Base-by-base conservation (phyloP, 2,113 vertebrate species). In the Bubo scandiacus region DNA sequence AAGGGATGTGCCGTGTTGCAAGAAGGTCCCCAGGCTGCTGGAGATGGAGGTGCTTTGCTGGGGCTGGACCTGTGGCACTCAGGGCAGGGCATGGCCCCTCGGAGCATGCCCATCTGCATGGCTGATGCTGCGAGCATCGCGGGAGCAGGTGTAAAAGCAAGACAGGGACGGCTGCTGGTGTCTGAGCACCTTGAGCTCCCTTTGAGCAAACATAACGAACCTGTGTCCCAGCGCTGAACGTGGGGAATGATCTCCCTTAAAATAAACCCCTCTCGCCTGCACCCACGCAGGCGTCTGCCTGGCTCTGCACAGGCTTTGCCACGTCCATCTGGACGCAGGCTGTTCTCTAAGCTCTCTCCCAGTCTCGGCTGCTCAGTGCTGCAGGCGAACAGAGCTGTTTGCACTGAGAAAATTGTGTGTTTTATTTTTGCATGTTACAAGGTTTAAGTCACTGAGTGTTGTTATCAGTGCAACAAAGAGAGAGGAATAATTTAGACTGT, bases 211-310 rank as follows among this genome's bases (percentile, higher is more conserved):
- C 2, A 4, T 16, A 17, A 70, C 40, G 18, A 22, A 6, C 12
- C 5, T 3, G 5, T 9, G 16, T 13, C 30, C 36, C 61, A 54
- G 34, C 1, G 4, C 57, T 36, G 83, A n/a, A 32, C 0, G 1
- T 9, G 36, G 23, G 74, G 27, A 83, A 36, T 2, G 6, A 45
- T 15, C 14, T 68, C 67, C 30, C 55, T 32, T 42, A 57, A 22
- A 70, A 61, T 1, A 78, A 40, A 42, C 5, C 51, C 47, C 2
- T 5, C 45, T 61, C 0, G 3, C 45, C 61, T 40, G 34, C 57
- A 32, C 40, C 57, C 67, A 51, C 1, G 0, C 0, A 0, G 38
- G 49, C 4, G 5, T 23, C 21, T 0, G 0, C 34, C 62, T 22
- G 77, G 59, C 40, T 57, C 54, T 4, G 19, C 15, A 16, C 18